These are phyloP conservation scores for Rhizomys pruinosus DNA, from an alignment of 2,113 vertebrate genomes.

Conservation along the genomic window DNA sequence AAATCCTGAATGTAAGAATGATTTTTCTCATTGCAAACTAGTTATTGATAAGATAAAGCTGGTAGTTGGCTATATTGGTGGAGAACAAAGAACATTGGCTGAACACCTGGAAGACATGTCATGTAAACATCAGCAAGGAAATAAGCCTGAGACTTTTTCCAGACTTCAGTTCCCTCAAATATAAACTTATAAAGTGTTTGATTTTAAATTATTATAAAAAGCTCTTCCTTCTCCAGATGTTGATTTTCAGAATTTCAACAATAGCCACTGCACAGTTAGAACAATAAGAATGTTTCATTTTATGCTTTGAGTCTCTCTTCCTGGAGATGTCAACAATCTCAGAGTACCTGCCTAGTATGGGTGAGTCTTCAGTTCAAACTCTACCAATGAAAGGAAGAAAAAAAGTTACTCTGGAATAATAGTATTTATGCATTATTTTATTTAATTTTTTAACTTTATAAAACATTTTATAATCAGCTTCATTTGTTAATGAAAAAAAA, in stretches of 20 bases:
- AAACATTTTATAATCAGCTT: not conserved
- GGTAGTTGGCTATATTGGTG: not conserved
- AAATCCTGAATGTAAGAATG: not conserved
- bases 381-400: no score
- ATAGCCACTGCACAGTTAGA: not conserved
- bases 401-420: no score
- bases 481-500: constrained; percentile 49
- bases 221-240: not conserved
- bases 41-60: not conserved
- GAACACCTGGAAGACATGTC: not conserved
- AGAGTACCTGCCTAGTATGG: no score
- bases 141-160: not conserved
- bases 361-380: no score
- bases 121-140: not conserved
- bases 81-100: not conserved
- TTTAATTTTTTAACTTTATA: not conserved
- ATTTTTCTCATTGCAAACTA: not conserved
- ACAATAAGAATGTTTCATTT: not conserved
- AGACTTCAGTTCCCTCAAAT: not conserved
- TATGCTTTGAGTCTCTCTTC: no score
- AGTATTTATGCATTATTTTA: no score
- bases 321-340: no score
- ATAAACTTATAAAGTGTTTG: not conserved
- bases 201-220: not conserved
- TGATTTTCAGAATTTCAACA: no score